Conservation (phyloP, 2,113 vertebrate genomes). For the Tichodroma muraria region DNA sequence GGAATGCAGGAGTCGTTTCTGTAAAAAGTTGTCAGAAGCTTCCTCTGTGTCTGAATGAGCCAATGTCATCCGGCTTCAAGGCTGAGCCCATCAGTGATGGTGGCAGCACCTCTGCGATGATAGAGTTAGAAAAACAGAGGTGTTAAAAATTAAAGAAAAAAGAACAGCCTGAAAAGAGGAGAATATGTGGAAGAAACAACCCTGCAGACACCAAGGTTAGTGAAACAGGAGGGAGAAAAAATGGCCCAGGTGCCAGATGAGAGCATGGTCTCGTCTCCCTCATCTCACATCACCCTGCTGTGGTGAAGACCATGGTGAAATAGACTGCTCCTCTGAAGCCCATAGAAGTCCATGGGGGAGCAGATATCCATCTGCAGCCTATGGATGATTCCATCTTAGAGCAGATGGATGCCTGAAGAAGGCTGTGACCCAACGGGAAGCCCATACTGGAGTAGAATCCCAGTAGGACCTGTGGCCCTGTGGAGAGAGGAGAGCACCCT, state of each 20-base stretch:
- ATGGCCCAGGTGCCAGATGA: neutral
- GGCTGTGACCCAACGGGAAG: neutral
- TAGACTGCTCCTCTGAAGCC: neutral
- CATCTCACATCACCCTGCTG: neutral
- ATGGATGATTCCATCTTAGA: neutral
- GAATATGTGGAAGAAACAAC: neutral
- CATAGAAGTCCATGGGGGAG: neutral
- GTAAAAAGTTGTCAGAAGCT: neutral
- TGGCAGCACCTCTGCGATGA: neutral
- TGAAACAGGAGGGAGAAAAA: neutral
- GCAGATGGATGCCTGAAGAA: neutral
- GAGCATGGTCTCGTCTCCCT: no score
- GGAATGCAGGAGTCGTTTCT: accelerated
- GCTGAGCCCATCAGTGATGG: neutral
- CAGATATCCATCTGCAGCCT: neutral
- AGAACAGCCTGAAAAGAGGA: neutral
- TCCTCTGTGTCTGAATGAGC: neutral
- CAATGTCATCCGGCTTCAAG: neutral
- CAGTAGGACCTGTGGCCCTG: neutral
- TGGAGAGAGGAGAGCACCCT: neutral
- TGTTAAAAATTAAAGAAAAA: neutral
- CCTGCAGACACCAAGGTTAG: neutral
- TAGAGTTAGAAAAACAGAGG: neutral
- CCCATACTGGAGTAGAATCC: neutral
- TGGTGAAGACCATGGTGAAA: neutral